Base-by-base conservation (phyloP, 2,797 vertebrate genomes). In the Myioborus melanocephalus region DNA sequence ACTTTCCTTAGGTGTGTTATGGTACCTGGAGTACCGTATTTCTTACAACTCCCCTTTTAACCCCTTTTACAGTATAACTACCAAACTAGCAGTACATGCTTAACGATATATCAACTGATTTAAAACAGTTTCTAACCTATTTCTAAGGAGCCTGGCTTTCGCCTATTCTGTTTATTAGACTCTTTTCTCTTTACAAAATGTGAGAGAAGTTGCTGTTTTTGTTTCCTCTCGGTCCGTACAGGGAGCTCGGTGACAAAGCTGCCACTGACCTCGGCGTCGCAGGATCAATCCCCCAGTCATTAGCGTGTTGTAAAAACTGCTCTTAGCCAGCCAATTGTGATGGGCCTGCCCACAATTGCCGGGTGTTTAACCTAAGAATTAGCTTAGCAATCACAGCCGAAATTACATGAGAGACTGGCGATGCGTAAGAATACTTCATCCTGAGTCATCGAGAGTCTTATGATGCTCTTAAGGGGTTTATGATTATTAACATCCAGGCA, bases 341-440 rank as follows among this genome's bases (percentile, higher is more conserved):
- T 81, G 80, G 72, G 65, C 50, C 76, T 89, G 84, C 57, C 61
- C 83, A 79, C 87, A 91, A 39, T 4, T 83, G 87, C 46, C 46
- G 47, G 76, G 71, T 90, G 84, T 95, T 95, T 85, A 91, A 93
- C 78, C 92, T 85, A 89, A 91, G 94, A 94, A 87, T 95, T 95
- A 94, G 71, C 27, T 77, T 52, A 66, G 86, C 84, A 63, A 56
- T 95, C 79, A 72, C 76, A 81, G 66, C 82, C 72, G 60, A 95
- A 83, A 91, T 83, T 86, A 87, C 76, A 46, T 72, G 79, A 86
- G 79, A 86, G 82, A 72, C 44, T 81, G 53, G 34, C 60, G 39
- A 44, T 89, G 72, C 22, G 6, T 39, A 61, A 69, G 35, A 83
- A 82, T 88, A 76, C 43, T 92, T 91, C 72, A 52, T 61, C 76